Percentiles rank a stretch among this genome's conserved stretches.
Conservation (phyloP, 2,113 vertebrate genomes). For the Alosa alosa region DNA sequence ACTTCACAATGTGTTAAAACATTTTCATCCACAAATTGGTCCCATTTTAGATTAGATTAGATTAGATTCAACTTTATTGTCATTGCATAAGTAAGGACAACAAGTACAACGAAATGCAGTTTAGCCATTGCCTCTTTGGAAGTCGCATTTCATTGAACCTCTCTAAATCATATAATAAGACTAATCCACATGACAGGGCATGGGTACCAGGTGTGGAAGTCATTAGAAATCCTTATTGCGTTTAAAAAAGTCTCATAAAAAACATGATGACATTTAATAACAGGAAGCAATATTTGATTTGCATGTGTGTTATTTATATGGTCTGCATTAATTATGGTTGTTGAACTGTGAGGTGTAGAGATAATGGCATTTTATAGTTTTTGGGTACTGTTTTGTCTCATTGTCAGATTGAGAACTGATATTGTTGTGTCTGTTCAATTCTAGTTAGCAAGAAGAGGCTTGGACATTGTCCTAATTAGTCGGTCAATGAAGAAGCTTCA, state of each 20-base stretch:
- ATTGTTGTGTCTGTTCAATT: conserved; percentile 8
- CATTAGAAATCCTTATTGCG: too few species aligned
- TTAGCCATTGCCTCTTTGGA: too few species aligned
- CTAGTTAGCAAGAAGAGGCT: conserved; percentile 76
- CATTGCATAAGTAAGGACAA: too few species aligned
- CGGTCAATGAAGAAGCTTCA: conserved; percentile 65
- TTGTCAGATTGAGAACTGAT: neutral
- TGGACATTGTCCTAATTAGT: conserved; percentile 73
- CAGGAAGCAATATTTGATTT: neutral
- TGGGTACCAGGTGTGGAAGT: too few species aligned
- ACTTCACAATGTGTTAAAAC: neutral
- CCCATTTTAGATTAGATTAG: too few species aligned
- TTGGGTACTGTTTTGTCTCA: neutral
- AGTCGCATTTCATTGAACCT: too few species aligned
- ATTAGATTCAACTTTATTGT: too few species aligned
- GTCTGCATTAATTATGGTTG: neutral
- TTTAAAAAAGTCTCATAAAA: too few species aligned
- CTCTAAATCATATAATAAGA: too few species aligned
- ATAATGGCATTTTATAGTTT: neutral
- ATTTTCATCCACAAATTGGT: too few species aligned
- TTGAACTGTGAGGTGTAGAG: neutral
- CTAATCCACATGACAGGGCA: too few species aligned
- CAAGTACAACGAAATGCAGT: too few species aligned
- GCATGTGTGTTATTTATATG: neutral
- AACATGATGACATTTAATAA: neutral